Evolutionary conservation across 2,797 vertebrate species (phyloP).

Genomic region (Cottoperca gobio): DNA sequence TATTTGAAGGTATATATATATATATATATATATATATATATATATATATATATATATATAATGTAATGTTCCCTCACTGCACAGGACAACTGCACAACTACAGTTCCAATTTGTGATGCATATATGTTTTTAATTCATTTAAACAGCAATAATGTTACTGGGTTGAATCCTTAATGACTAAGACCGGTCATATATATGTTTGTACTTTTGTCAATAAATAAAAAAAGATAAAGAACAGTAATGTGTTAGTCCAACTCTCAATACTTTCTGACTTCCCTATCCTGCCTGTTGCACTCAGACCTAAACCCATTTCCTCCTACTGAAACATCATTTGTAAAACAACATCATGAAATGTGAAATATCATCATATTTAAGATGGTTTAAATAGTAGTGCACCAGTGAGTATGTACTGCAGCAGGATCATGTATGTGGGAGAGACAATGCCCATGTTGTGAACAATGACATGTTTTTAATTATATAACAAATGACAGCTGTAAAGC

Average conservation of each 20-base stretch:
- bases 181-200: too few relatives aligned
- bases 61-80: too few relatives aligned
- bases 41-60: too few relatives aligned
- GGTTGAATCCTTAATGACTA: background rate
- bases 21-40: too few relatives aligned
- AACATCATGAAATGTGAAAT: too few relatives aligned
- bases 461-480: background rate
- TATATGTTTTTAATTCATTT: background rate
- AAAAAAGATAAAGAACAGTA: background rate
- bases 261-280: background rate
- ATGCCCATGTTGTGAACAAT: background rate
- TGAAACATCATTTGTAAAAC: too few relatives aligned
- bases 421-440: too few relatives aligned
- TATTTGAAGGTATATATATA: too few relatives aligned
- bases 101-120: background rate
- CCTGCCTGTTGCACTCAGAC: too few relatives aligned
- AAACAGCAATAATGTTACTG: background rate
- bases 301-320: too few relatives aligned
- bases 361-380: too few relatives aligned
- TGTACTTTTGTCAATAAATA: background rate
- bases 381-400: too few relatives aligned
- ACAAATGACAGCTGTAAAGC: background rate
- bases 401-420: background rate
- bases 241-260: background rate
- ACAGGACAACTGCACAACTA: background rate